Evolutionary conservation across 2,113 vertebrate genomes (phyloP).

Genomic region (Diadophis punctatus): DNA sequence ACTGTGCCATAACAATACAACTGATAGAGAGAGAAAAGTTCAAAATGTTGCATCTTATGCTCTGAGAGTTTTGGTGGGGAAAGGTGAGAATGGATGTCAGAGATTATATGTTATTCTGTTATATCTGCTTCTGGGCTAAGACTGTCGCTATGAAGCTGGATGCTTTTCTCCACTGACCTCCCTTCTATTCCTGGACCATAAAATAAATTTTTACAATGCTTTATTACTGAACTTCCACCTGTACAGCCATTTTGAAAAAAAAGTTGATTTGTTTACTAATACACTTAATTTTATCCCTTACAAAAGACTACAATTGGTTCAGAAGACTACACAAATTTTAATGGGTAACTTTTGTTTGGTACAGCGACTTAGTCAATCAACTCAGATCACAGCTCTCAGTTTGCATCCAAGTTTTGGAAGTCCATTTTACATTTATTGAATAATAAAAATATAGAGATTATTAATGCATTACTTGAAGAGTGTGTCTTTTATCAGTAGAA

Average conservation of each 20-base stretch:
- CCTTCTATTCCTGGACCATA: not conserved
- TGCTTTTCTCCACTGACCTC: not conserved
- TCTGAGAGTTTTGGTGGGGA: not conserved
- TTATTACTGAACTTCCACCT: not conserved
- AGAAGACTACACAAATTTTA: not conserved
- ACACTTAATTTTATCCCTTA: not conserved
- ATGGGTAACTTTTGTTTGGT: not conserved
- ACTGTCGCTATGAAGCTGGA: not conserved
- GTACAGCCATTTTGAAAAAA: not conserved
- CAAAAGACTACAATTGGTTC: not conserved
- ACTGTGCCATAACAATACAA: not conserved
- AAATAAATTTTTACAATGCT: not conserved
- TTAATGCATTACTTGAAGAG: not conserved
- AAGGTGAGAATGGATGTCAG: not conserved
- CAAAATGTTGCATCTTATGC: not conserved
- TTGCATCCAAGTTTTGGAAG: not conserved
- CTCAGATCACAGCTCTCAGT: not conserved
- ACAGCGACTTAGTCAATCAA: not conserved
- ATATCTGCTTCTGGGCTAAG: not conserved
- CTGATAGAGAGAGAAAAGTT: not conserved
- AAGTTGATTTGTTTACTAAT: not conserved
- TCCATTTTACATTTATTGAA: not conserved
- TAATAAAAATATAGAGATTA: not conserved
- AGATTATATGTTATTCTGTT: not conserved
- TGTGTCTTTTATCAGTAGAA: not conserved